Percentiles rank a stretch among this genome's conserved stretches.
These are phyloP conservation scores for Drosophila niveifrons DNA, from an alignment of 2,888 invertebrate genomes.

Conservation along the genomic window DNA sequence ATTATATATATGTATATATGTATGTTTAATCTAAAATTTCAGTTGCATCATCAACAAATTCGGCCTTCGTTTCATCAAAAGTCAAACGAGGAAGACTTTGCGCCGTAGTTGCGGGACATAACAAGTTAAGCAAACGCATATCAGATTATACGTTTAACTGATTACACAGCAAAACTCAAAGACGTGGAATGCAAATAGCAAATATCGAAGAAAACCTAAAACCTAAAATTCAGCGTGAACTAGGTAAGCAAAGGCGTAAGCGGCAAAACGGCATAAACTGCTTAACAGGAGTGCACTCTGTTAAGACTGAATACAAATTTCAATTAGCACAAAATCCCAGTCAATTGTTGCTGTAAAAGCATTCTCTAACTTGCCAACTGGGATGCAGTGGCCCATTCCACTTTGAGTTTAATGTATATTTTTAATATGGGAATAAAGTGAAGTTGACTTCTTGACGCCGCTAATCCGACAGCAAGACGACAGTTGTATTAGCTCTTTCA, in stretches of 20 bases:
- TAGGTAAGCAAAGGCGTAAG: conserved; percentile 23
- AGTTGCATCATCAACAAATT: neutral
- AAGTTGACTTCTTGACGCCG: conserved; percentile 62
- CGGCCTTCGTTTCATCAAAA: neutral
- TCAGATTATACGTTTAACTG: conserved; percentile 47
- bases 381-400: conserved; percentile 1
- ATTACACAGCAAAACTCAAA: conserved; percentile 39
- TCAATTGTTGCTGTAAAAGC: conserved; percentile 34
- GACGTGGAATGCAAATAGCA: conserved; percentile 8
- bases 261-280: neutral
- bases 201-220: neutral
- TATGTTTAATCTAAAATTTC: conserved; percentile 1
- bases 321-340: conserved; percentile 49
- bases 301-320: conserved; percentile 63
- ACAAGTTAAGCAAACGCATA: conserved; percentile 37
- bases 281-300: conserved; percentile 43
- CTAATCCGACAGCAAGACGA: conserved; percentile 58
- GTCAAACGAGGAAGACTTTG: neutral
- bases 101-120: conserved; percentile 18
- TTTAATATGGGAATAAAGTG: conserved; percentile 70
- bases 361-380: conserved; percentile 20
- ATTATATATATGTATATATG: too few relatives aligned
- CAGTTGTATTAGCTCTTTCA: conserved; percentile 56
- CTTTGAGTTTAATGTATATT: conserved; percentile 29
- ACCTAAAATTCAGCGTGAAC: neutral